A percentile compares a stretch with the other conserved stretches of the same genome.
Evolutionary conservation across 2,797 vertebrate species (phyloP).

Genomic region (Spea hammondii): DNA sequence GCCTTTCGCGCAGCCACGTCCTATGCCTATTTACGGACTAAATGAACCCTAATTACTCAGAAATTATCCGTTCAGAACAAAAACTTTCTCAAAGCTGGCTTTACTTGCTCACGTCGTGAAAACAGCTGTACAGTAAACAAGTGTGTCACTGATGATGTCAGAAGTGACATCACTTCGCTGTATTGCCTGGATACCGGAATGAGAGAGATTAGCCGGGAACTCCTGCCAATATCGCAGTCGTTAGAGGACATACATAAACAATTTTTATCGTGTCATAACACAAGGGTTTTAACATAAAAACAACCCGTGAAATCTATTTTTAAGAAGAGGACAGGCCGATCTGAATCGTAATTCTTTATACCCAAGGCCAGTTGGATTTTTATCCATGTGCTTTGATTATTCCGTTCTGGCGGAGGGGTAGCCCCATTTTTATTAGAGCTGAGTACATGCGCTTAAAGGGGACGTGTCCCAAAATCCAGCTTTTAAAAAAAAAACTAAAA

Average conservation of each 20-base stretch:
- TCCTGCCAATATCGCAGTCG: not conserved
- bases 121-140: constrained; percentile 16
- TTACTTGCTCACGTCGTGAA: not conserved
- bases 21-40: not conserved
- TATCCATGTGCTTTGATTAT: no score
- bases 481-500: no score
- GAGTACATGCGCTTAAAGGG: no score
- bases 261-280: not conserved
- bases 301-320: constrained; percentile 10
- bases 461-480: no score
- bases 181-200: constrained; percentile 7
- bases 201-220: constrained; percentile 1
- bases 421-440: no score
- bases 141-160: constrained; percentile 7
- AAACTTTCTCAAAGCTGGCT: not conserved
- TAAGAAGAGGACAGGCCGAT: not conserved
- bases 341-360: not conserved
- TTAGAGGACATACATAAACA: constrained; percentile 1
- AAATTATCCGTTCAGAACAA: not conserved
- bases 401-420: no score
- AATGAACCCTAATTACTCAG: not conserved
- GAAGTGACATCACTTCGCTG: not conserved
- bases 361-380: no score
- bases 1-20: no score
- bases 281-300: not conserved